Evolutionary conservation across 2,888 invertebrate species (phyloP), one percentile per base, ranked within the genome.

Genomic region (Beris chalybata): DNA sequence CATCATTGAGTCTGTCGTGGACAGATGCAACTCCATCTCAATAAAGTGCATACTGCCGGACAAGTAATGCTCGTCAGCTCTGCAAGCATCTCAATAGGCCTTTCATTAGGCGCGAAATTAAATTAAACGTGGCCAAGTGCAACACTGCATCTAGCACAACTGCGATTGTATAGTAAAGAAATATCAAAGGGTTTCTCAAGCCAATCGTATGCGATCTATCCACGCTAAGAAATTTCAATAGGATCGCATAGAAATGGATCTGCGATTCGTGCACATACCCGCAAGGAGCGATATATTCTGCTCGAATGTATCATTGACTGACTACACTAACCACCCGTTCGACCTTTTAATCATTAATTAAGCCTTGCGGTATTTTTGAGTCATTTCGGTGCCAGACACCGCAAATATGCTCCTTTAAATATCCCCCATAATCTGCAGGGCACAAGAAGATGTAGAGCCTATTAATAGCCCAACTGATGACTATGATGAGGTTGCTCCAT

Each of bases 321-420:
- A 59, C 54, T 45, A 32, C 22, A 22, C 53, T 54, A 38, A 64
- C 55, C 68, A 65, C 56, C 68, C 65, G 61, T 61, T 63, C 56
- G 68, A 68, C 68, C 68, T 68, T 65, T 68, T 65, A 57, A 57
- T 68, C 68, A 68, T 68, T 68, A 68, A 68, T 68, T 65, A 67
- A 63, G 61, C 59, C 65, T 59, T 56, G 44, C 44, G 68, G 53
- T 52, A 68, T 68, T 68, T 68, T 52, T 43, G 57, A 67, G 45
- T 58, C 55, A 29, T 64, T 67, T 58, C 57, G 6, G 48, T 6
- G 50, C 52, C 57, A 64, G 67, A 67, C 64, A 53, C 22, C 38
- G 13, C 30, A 45, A 64, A 38, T 38, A 38, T 38, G 5, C 38
- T 38, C 13, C 32, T 12, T 5, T 45, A 45, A 31, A 56, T 38